Evolutionary conservation across 2,113 vertebrate genomes (phyloP).

Genomic region (Telmatochromis brachygnathus): DNA sequence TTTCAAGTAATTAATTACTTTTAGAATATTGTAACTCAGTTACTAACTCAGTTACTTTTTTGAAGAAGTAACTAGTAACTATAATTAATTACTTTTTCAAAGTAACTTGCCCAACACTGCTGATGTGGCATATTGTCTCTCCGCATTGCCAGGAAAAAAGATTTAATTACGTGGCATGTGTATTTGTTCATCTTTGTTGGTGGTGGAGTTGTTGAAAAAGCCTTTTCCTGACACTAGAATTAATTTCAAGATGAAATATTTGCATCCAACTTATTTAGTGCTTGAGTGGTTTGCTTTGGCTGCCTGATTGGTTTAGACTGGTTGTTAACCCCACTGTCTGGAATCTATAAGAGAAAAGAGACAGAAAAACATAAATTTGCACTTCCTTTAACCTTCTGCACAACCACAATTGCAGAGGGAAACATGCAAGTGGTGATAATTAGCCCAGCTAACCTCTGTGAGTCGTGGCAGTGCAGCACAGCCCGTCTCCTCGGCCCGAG

Average conservation of each 20-base stretch:
- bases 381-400: neutral
- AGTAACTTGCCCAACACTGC: neutral
- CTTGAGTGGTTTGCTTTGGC: neutral
- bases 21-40: neutral
- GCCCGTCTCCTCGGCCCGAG: conserved; percentile 46
- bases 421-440: neutral
- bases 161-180: neutral
- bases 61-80: neutral
- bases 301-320: neutral
- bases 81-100: neutral
- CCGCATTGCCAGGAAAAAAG: neutral
- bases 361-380: neutral
- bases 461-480: conserved; percentile 64
- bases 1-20: neutral
- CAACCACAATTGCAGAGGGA: neutral
- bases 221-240: neutral
- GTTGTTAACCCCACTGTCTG: neutral
- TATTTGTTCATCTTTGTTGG: neutral
- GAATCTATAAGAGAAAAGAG: neutral
- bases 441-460: conserved; percentile 41
- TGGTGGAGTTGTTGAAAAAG: neutral
- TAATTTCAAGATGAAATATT: neutral
- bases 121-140: neutral
- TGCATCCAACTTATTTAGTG: neutral
- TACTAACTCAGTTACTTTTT: neutral